phyloP scores from a whole-genome alignment of 2,888 invertebrate genomes.

The Ophioninae sp. region DNA sequence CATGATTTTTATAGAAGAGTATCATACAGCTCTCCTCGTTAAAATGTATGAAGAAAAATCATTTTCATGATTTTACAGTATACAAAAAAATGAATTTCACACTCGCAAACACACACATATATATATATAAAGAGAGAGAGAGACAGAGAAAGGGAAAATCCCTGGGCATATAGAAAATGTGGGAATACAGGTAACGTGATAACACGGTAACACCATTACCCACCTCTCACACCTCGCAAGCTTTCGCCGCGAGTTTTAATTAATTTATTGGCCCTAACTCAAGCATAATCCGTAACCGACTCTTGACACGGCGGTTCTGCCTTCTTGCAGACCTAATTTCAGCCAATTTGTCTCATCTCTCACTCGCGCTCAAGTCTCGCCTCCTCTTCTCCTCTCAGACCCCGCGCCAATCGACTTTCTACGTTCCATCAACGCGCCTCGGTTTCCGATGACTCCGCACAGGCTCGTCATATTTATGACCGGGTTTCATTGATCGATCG shows the following conservation, averaged over 20 bases:
- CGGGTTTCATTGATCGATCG: not conserved
- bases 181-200: slow-evolving; percentile 42
- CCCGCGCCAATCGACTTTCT: not conserved
- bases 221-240: slow-evolving; percentile 42
- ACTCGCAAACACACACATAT: no score
- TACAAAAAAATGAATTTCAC: no score
- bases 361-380: not conserved
- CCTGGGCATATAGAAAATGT: slow-evolving; percentile 37
- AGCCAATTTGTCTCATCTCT: slow-evolving; percentile 27
- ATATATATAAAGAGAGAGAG: not conserved
- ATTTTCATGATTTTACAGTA: no score
- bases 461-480: not conserved
- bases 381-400: not conserved
- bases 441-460: not conserved
- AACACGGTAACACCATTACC: slow-evolving; percentile 75
- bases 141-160: slow-evolving; percentile 17
- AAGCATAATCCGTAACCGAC: slow-evolving; percentile 72
- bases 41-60: no score
- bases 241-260: slow-evolving; percentile 61
- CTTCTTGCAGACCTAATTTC: slow-evolving; percentile 48
- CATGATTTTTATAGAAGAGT: no score
- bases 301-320: slow-evolving; percentile 70
- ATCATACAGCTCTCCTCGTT: no score
- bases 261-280: slow-evolving; percentile 73
- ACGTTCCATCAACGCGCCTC: slow-evolving; percentile 7